phyloP scores from a whole-genome alignment of 2,797 vertebrate genomes.

The Hoplostethus mediterraneus region DNA sequence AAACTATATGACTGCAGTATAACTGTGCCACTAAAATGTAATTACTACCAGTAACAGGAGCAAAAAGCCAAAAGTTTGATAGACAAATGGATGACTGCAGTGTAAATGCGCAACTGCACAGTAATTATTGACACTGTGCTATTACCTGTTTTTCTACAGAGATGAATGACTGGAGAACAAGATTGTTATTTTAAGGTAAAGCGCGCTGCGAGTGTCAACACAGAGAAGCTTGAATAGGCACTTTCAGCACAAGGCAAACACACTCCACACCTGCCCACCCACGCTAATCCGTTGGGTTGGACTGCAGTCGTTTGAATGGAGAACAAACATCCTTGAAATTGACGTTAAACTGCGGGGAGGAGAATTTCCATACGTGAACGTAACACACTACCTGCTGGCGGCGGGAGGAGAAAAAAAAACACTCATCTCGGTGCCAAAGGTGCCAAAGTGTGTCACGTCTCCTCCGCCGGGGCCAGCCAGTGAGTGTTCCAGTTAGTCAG shows the following conservation, averaged over 20 bases:
- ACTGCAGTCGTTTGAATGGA: constrained; percentile 32
- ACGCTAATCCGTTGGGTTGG: constrained; percentile 23
- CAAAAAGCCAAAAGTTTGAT: background rate
- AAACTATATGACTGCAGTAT: background rate
- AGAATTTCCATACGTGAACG: constrained; percentile 28
- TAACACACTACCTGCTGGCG: constrained; percentile 7
- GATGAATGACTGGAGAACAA: constrained; percentile 3
- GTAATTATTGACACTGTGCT: background rate
- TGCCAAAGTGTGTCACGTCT: background rate
- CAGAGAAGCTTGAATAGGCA: constrained; percentile 47
- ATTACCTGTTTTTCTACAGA: background rate
- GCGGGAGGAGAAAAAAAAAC: background rate
- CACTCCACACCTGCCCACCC: constrained; percentile 25
- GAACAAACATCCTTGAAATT: constrained; percentile 26
- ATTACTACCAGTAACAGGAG: background rate
- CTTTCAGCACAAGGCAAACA: constrained; percentile 50
- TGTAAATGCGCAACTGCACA: background rate
- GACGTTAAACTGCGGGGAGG: constrained; percentile 17
- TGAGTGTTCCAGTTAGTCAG: constrained; percentile 27
- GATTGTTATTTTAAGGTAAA: constrained; percentile 25
- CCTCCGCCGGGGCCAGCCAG: constrained; percentile 2
- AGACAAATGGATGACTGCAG: background rate
- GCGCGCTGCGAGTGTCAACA: constrained; percentile 46
- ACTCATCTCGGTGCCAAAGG: background rate
- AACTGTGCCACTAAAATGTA: background rate